Evolutionary conservation across 2,797 vertebrate genomes (phyloP).

Genomic region (Enteromius radiatus): DNA sequence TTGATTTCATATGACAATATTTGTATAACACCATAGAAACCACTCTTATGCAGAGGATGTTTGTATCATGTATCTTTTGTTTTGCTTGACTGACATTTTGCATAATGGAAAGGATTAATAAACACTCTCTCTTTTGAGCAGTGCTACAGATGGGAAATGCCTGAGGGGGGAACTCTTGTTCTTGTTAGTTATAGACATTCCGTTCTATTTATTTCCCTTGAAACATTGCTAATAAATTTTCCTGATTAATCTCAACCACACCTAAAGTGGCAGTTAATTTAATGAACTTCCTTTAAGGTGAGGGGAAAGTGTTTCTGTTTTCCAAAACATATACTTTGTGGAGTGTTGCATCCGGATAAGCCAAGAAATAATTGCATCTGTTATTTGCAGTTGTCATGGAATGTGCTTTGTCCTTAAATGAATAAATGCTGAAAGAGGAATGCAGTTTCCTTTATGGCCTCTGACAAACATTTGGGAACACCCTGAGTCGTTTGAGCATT

Average conservation of each 20-base stretch:
- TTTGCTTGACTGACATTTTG: conserved; percentile 17
- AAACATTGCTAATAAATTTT: conserved; percentile 4
- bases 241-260: conserved; percentile 21
- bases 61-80: conserved; percentile 24
- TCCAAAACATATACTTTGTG: conserved; percentile 2
- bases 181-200: conserved; percentile 12
- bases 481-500: not conserved
- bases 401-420: conserved; percentile 18
- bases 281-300: conserved; percentile 26
- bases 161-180: not conserved
- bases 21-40: conserved; percentile 24
- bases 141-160: not conserved
- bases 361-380: not conserved
- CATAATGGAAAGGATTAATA: conserved; percentile 28
- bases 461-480: conserved; percentile 22
- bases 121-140: not conserved
- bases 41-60: conserved; percentile 1
- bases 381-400: conserved; percentile 9
- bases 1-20: conserved; percentile 28
- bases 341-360: conserved; percentile 1
- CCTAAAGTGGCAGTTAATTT: conserved; percentile 1
- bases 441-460: conserved; percentile 14
- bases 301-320: conserved; percentile 12
- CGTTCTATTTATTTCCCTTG: conserved; percentile 26
- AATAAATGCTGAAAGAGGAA: conserved; percentile 23